Percentiles rank a stretch among this genome's conserved stretches.
Conservation (phyloP, 2,113 vertebrate species). For the Regulus satrapa region DNA sequence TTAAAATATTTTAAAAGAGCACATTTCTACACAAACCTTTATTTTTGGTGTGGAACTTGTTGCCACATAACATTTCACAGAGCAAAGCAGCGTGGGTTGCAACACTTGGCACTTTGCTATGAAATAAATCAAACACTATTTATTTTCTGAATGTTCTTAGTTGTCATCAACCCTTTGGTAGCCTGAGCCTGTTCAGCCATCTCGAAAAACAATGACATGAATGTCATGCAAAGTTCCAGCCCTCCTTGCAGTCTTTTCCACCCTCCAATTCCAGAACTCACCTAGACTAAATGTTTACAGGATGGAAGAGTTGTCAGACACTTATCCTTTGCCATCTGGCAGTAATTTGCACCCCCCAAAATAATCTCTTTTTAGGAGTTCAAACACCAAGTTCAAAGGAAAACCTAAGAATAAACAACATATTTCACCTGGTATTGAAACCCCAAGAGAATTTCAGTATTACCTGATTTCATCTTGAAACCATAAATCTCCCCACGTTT, state of each 20-base stretch:
- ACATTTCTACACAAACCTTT: not conserved
- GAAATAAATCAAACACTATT: not conserved
- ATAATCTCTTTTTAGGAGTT: conserved; percentile 26
- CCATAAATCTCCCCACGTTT: conserved; percentile 31
- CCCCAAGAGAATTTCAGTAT: not conserved
- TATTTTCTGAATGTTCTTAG: not conserved
- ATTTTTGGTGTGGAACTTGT: not conserved
- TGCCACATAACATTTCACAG: not conserved
- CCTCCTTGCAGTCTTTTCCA: not conserved
- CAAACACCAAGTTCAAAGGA: conserved; percentile 52
- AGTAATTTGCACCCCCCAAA: not conserved
- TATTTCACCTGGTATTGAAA: conserved; percentile 39
- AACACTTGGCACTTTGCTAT: not conserved
- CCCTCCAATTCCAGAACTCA: conserved; percentile 4
- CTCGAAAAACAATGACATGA: not conserved
- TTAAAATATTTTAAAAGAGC: not conserved
- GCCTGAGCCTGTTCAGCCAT: not conserved
- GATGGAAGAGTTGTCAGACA: conserved; percentile 20
- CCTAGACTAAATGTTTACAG: conserved; percentile 42
- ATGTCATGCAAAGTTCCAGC: not conserved
- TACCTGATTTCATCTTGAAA: conserved; percentile 45
- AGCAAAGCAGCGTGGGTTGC: not conserved
- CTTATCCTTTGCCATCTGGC: conserved; percentile 33
- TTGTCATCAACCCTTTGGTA: not conserved
- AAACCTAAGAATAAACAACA: conserved; percentile 40